Percentiles rank a stretch among this genome's conserved stretches.
phyloP scores from a whole-genome alignment of 2,888 invertebrate species.

The Fragum fragum region DNA sequence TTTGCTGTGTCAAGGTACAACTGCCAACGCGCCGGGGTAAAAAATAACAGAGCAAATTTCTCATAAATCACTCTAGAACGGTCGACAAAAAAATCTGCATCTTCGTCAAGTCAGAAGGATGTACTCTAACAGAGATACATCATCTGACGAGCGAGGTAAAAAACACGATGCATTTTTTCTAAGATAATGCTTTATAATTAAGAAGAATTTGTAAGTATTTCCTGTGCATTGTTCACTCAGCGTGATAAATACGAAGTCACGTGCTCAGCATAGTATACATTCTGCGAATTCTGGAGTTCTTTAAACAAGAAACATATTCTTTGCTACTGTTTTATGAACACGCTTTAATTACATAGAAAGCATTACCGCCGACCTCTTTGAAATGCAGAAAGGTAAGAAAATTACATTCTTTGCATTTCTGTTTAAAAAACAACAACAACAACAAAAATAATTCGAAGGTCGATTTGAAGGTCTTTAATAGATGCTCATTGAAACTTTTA shows the following conservation, averaged over 20 bases:
- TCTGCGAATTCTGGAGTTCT: constrained; percentile 10
- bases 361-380: background rate
- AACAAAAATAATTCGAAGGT: too few species aligned
- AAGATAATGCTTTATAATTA: constrained; percentile 11
- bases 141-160: background rate
- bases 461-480: too few species aligned
- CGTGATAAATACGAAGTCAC: background rate
- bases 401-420: background rate
- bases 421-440: background rate
- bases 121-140: background rate
- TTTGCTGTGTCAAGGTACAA: too few species aligned
- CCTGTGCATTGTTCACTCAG: constrained; percentile 4
- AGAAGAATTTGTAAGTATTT: constrained; percentile 15
- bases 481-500: too few species aligned
- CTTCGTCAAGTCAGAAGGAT: too few species aligned
- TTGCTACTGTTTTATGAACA: background rate
- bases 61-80: too few species aligned
- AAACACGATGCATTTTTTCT: constrained; percentile 1
- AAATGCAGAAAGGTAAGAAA: background rate
- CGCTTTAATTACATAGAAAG: background rate
- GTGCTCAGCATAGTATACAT: background rate
- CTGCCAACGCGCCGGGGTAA: too few species aligned
- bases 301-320: background rate
- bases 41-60: too few species aligned
- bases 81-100: too few species aligned